Base-by-base conservation (phyloP, 2,113 vertebrate genomes). In the Danionella cerebrum region DNA sequence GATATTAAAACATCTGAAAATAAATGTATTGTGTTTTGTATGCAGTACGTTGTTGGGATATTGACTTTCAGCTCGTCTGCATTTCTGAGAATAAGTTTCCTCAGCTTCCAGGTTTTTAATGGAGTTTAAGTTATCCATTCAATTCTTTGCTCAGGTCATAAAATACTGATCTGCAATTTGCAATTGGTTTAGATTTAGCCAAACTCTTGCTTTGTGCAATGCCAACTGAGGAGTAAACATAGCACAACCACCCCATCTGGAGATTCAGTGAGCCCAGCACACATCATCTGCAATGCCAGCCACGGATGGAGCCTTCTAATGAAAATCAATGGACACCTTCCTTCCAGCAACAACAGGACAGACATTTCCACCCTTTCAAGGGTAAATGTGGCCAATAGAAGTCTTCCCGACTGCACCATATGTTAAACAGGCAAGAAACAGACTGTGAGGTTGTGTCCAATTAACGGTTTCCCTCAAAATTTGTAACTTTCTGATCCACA, bases 321-420 rank as follows among this genome's bases (percentile, higher is more conserved):
- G 71, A 71, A 78, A 78, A 78, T 78, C 73, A 73, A 73, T 76
- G 70, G 41, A 48, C 9, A 52, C 6, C 25, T 48, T 71, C 50
- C 71, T 73, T 58, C 41, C 54, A 65, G 68, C 72, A 67, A 69
- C 69, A 72, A 78, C 72, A 69, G 51, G 60, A 60, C 55, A 57
- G 69, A 67, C 45, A 45, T 21, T 29, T 55, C 68, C 51, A n/a
- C 47, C 50, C 66, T 55, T 75, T 72, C 72, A 78, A 78, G 72
- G 76, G 77, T 77, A 86, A 87, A 84, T 55, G 75, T 66, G 42
- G 64, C 38, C 77, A 84, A 70, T 71, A 74, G 55, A 78, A 70
- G 60, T 68, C 71, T 70, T 78, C 72, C 60, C 55, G 31, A 70
- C 67, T 70, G 38, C 39, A 42, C 18, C 2, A 10, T 1, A 9